phyloP scores from a whole-genome alignment of 2,113 vertebrate species.

The Carassius carassius region DNA sequence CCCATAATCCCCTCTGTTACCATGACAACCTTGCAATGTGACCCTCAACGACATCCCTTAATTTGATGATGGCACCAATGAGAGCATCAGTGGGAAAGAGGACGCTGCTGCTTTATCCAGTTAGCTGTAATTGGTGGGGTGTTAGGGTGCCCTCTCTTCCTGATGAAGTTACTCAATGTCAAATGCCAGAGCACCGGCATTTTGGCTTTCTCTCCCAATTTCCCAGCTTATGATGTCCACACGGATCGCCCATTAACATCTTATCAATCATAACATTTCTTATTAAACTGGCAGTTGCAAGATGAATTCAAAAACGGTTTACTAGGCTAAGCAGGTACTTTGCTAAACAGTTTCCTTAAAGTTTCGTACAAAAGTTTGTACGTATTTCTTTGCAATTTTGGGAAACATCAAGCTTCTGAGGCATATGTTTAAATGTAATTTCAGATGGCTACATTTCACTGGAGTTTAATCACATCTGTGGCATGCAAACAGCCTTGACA shows the following conservation, averaged over 20 bases:
- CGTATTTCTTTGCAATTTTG: too few species aligned
- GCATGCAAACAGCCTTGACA: background rate
- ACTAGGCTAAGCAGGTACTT: too few species aligned
- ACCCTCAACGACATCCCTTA: too few species aligned
- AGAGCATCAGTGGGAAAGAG: conserved; percentile 14
- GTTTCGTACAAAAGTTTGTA: too few species aligned
- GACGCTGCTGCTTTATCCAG: conserved; percentile 41
- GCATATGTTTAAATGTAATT: too few species aligned
- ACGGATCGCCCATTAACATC: background rate
- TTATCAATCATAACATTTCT: background rate
- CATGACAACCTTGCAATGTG: too few species aligned
- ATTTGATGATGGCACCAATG: background rate
- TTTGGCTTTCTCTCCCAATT: background rate
- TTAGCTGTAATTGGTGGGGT: conserved; percentile 31
- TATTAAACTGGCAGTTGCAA: too few species aligned
- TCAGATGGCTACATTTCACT: background rate
- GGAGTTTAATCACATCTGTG: conserved; percentile 16
- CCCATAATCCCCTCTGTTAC: background rate
- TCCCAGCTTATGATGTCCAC: conserved; percentile 4
- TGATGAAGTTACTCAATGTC: conserved; percentile 47
- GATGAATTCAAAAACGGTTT: too few species aligned
- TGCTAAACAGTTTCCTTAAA: too few species aligned
- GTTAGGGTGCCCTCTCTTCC: conserved; percentile 35
- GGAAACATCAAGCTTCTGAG: too few species aligned
- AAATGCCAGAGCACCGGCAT: conserved; percentile 22